Conservation (phyloP, 2,113 vertebrate species). For the Pterocles gutturalis region DNA sequence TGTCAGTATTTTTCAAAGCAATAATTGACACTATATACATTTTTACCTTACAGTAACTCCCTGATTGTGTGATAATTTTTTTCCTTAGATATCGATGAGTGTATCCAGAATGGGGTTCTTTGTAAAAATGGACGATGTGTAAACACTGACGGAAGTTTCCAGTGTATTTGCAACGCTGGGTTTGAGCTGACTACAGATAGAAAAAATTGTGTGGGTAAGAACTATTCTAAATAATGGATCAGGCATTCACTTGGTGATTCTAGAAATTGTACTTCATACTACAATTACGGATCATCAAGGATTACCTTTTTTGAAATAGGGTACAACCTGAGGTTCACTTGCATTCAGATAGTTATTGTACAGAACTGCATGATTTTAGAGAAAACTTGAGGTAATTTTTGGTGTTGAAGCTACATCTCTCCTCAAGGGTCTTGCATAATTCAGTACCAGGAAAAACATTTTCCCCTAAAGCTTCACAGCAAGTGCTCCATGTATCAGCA, state of each 20-base stretch:
- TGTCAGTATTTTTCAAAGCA: background rate
- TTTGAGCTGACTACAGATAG: conserved; percentile 79
- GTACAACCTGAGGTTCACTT: background rate
- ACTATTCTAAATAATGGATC: background rate
- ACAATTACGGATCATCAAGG: background rate
- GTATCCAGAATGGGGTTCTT: conserved; percentile 79
- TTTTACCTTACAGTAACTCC: background rate
- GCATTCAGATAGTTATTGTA: background rate
- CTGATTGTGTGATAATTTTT: background rate
- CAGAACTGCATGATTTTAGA: background rate
- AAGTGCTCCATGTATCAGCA: background rate
- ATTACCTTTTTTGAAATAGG: background rate
- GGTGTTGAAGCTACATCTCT: background rate
- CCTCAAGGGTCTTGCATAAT: background rate
- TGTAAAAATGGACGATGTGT: conserved; percentile 82
- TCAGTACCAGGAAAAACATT: background rate
- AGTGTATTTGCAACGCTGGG: conserved; percentile 82
- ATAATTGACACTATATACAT: accelerated
- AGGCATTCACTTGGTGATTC: background rate
- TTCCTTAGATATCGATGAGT: conserved; percentile 79
- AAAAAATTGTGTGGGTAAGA: conserved; percentile 81
- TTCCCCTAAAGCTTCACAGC: background rate
- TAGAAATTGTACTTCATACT: background rate
- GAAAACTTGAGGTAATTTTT: background rate
- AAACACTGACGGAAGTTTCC: conserved; percentile 85